Percentiles rank a stretch among this genome's conserved stretches.
Evolutionary conservation across 2,113 vertebrate species (phyloP).

Genomic region (Percina caprodes): DNA sequence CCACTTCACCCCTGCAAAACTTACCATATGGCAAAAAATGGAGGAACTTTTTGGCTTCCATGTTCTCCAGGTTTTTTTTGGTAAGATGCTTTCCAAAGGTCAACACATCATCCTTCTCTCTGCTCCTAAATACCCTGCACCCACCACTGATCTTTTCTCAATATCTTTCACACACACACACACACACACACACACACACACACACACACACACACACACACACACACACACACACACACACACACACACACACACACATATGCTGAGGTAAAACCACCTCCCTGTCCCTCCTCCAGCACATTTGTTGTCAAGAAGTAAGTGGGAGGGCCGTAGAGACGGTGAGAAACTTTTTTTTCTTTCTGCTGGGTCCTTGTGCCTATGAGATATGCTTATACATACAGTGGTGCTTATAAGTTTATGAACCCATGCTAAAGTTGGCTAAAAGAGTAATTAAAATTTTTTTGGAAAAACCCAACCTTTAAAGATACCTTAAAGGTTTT

Average conservation of each 20-base stretch:
- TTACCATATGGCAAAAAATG: conserved; percentile 81
- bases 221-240: neutral
- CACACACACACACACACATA: conserved; percentile 4
- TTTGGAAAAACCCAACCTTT: too few relatives aligned
- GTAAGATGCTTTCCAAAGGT: conserved; percentile 58
- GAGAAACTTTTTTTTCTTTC: conserved; percentile 19
- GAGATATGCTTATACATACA: neutral
- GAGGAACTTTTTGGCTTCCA: conserved; percentile 77
- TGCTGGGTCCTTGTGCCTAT: conserved; percentile 70
- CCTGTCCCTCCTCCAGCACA: conserved; percentile 58
- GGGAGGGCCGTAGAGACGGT: conserved; percentile 22
- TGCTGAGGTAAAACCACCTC: conserved; percentile 40
- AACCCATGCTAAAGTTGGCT: too few relatives aligned
- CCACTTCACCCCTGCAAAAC: conserved; percentile 61
- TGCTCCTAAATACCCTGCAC: conserved; percentile 40
- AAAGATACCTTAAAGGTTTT: too few relatives aligned
- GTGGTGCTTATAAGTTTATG: too few relatives aligned
- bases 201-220: neutral
- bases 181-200: neutral
- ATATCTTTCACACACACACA: conserved; percentile 14
- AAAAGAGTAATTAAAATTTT: too few relatives aligned
- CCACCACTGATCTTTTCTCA: conserved; percentile 23
- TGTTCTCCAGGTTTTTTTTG: conserved; percentile 62
- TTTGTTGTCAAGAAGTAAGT: conserved; percentile 39
- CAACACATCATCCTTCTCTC: conserved; percentile 77